phyloP scores from a whole-genome alignment of 2,888 invertebrate genomes.

The Ectropis crepuscularia region DNA sequence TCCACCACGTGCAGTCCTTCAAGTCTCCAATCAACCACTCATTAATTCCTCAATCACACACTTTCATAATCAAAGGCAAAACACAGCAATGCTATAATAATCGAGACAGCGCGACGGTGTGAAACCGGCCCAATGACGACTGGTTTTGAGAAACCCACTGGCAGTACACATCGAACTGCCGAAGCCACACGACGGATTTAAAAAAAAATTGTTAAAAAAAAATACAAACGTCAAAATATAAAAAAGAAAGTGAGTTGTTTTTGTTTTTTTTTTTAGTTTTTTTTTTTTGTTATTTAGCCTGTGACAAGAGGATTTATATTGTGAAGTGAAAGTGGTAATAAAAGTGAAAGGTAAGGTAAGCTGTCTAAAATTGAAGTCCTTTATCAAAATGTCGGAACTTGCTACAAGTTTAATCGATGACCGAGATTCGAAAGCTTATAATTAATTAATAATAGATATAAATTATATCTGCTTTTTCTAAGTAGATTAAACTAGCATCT shows the following conservation, averaged over 20 bases:
- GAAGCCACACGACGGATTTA: slow-evolving; percentile 48
- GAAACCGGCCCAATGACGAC: slow-evolving; percentile 58
- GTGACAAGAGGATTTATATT: slow-evolving; percentile 37
- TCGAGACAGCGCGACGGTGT: slow-evolving; percentile 62
- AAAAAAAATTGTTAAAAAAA: slow-evolving; percentile 39
- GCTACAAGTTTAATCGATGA: slow-evolving; percentile 44
- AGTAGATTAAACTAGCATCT: no score
- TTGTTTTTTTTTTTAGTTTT: slow-evolving; percentile 34
- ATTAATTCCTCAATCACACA: slow-evolving; percentile 65
- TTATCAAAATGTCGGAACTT: slow-evolving; percentile 46
- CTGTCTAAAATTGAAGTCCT: slow-evolving; percentile 46
- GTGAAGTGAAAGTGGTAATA: slow-evolving; percentile 76
- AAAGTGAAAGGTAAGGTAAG: slow-evolving; percentile 79
- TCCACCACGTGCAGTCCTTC: not conserved
- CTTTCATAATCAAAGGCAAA: slow-evolving; percentile 60
- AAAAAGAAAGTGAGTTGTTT: slow-evolving; percentile 37
- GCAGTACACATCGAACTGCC: slow-evolving; percentile 63
- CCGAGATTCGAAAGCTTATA: slow-evolving; percentile 36
- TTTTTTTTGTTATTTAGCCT: slow-evolving; percentile 22
- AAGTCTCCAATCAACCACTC: slow-evolving; percentile 14
- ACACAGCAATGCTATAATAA: slow-evolving; percentile 54
- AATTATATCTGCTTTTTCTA: no score
- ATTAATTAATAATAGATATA: slow-evolving; percentile 23
- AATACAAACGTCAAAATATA: slow-evolving; percentile 41
- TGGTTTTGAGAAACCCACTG: slow-evolving; percentile 69